Percentiles rank a stretch among this genome's conserved stretches.
Evolutionary conservation across 2,113 vertebrate genomes (phyloP).

Genomic region (Lepisosteus osseus): DNA sequence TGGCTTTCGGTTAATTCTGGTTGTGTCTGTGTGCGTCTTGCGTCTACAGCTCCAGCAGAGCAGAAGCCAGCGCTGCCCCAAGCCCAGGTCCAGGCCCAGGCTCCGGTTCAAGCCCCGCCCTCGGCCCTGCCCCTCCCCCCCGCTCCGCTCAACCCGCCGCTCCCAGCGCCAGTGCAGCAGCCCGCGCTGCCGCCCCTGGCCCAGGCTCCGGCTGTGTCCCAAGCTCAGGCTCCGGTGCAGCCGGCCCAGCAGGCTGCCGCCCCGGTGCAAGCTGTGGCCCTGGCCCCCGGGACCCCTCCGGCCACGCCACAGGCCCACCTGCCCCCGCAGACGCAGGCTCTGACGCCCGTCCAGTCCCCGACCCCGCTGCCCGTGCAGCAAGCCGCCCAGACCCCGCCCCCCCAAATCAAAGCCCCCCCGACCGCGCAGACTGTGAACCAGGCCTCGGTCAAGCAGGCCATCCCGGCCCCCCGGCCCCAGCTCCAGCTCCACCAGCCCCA

Average conservation of each 20-base stretch:
- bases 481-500: slow-evolving; percentile 76
- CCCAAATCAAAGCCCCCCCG: slow-evolving; percentile 63
- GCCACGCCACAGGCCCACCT: slow-evolving; percentile 56
- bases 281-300: slow-evolving; percentile 49
- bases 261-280: slow-evolving; percentile 54
- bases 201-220: slow-evolving; percentile 58
- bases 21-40: background rate
- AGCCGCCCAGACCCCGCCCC: slow-evolving; percentile 39
- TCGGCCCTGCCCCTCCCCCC: slow-evolving; percentile 35
- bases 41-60: slow-evolving; percentile 20
- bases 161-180: slow-evolving; percentile 31
- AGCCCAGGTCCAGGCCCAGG: slow-evolving; percentile 46
- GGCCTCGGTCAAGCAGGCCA: slow-evolving; percentile 48
- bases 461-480: slow-evolving; percentile 63
- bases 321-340: slow-evolving; percentile 70
- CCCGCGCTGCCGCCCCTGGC: slow-evolving; percentile 61
- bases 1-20: slow-evolving; percentile 40
- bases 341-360: slow-evolving; percentile 68
- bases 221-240: slow-evolving; percentile 53
- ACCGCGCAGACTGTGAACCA: slow-evolving; percentile 59
- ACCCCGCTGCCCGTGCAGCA: slow-evolving; percentile 53
- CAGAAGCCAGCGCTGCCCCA: slow-evolving; percentile 34
- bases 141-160: slow-evolving; percentile 46
- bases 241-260: slow-evolving; percentile 61
- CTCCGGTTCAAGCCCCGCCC: slow-evolving; percentile 43